Evolutionary conservation across 2,113 vertebrate genomes (phyloP).

Genomic region (Benitochromis conjunctus): DNA sequence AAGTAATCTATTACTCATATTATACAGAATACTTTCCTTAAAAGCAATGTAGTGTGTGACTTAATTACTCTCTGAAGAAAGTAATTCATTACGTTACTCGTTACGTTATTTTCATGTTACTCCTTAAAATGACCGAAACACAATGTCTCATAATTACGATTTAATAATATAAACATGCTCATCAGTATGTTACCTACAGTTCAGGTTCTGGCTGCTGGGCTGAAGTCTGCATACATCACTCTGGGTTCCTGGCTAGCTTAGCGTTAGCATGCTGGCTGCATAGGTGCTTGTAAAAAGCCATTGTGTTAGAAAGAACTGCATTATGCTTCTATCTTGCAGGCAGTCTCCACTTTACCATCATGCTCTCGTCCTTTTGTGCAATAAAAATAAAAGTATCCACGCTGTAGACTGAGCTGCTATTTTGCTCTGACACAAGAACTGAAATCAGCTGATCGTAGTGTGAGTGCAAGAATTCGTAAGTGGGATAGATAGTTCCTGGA

Average conservation of each 20-base stretch:
- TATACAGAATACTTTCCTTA: neutral
- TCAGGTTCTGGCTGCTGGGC: too few species aligned
- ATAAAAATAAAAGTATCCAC: too few species aligned
- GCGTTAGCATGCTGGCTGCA: too few species aligned
- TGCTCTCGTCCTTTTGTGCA: too few species aligned
- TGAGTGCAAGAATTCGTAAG: neutral
- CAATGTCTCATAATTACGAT: neutral
- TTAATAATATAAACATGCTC: too few species aligned
- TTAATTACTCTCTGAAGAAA: neutral
- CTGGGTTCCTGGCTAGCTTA: too few species aligned
- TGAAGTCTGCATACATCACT: too few species aligned
- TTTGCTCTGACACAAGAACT: neutral
- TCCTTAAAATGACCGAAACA: neutral
- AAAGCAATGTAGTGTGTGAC: neutral
- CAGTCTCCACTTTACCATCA: too few species aligned
- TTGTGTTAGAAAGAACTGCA: too few species aligned
- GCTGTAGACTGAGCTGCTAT: neutral
- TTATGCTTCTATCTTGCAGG: too few species aligned
- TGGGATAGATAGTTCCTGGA: neutral
- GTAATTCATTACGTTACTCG: neutral
- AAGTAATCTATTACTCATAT: neutral
- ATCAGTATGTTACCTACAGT: too few species aligned
- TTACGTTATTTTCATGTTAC: neutral
- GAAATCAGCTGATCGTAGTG: neutral
- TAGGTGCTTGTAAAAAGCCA: too few species aligned